phyloP scores from a whole-genome alignment of 2,888 invertebrate species.

The Itoplectis maculator region DNA sequence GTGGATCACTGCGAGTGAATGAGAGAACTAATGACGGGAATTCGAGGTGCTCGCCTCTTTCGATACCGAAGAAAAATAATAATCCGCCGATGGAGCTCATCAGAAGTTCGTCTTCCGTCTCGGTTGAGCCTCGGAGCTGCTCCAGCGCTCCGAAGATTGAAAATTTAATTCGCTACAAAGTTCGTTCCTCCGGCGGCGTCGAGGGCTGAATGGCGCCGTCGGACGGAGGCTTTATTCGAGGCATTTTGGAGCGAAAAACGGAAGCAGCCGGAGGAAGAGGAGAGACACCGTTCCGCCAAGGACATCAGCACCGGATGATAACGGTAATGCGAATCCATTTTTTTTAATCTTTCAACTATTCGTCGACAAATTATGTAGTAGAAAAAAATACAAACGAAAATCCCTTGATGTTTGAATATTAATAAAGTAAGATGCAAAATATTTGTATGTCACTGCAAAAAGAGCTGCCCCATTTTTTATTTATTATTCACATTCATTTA shows the following conservation, averaged over 20 bases:
- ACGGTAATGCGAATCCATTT: not conserved
- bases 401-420: no score
- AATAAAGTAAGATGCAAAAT: no score
- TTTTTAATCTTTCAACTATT: no score
- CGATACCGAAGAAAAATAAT: conserved; percentile 43
- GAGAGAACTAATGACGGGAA: conserved; percentile 49
- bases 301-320: not conserved
- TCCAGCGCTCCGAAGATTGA: not conserved
- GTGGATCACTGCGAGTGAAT: conserved; percentile 60
- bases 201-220: not conserved
- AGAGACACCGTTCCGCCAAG: not conserved
- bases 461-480: no score
- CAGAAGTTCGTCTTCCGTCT: not conserved
- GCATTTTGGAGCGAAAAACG: not conserved
- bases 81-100: conserved; percentile 20
- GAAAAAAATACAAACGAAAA: no score
- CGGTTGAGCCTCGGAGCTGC: not conserved
- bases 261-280: not conserved
- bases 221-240: not conserved
- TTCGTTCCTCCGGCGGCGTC: conserved; percentile 13
- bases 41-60: conserved; percentile 18
- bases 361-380: no score
- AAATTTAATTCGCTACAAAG: conserved; percentile 36
- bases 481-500: no score
- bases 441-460: no score